A percentile compares a stretch with the other conserved stretches of the same genome.
Evolutionary conservation across 2,113 vertebrate species (phyloP).

Genomic region (Picathartes gymnocephalus): DNA sequence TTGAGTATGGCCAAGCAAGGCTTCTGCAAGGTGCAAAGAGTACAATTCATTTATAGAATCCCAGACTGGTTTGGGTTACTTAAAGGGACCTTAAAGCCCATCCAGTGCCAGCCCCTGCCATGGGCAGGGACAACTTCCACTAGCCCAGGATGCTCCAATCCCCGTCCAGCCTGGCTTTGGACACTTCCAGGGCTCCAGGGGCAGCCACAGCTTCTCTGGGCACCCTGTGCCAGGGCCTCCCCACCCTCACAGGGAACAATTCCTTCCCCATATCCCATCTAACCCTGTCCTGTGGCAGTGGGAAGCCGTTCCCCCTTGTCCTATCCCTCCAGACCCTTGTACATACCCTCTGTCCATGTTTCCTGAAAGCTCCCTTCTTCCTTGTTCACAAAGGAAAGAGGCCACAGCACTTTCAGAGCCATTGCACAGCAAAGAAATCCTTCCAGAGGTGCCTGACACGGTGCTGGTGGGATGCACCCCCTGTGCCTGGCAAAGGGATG

Average conservation of each 20-base stretch:
- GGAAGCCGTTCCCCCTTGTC: not conserved
- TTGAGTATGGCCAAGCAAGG: not conserved
- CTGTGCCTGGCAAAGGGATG: not conserved
- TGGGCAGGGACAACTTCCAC: not conserved
- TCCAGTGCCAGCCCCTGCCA: accelerated
- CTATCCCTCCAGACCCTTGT: not conserved
- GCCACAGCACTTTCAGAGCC: not conserved
- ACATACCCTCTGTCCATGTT: not conserved
- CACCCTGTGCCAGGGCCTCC: not conserved
- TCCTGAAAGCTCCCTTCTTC: not conserved
- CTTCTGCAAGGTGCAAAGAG: accelerated
- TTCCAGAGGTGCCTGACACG: not conserved
- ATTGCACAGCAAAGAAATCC: not conserved
- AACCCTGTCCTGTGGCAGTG: not conserved
- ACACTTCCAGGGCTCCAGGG: not conserved
- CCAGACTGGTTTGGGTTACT: not conserved
- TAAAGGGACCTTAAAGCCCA: accelerated
- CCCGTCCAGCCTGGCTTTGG: accelerated
- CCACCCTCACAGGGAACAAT: not conserved
- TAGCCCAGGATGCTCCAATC: accelerated
- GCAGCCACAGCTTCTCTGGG: not conserved
- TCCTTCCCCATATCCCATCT: not conserved
- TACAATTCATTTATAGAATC: not conserved
- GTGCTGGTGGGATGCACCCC: not conserved
- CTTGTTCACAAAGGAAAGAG: not conserved